Percentiles rank a stretch among this genome's conserved stretches.
These are phyloP conservation scores for Grantiella picta DNA, from an alignment of 2,113 vertebrate species.

Conservation along the genomic window DNA sequence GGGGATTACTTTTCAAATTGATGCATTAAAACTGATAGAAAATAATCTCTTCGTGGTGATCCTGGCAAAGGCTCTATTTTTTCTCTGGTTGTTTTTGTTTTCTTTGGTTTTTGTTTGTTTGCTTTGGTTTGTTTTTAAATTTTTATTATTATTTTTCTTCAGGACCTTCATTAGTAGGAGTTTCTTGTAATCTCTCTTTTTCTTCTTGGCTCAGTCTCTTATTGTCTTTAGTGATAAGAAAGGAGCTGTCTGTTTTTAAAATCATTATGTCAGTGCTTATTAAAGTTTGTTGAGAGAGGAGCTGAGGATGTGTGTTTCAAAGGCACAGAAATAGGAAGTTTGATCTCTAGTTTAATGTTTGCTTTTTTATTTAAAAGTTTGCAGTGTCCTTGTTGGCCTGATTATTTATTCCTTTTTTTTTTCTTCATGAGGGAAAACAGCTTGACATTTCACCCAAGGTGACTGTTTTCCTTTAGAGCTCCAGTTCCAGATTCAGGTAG, in stretches of 20 bases:
- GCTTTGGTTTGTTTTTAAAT: neutral
- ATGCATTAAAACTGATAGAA: neutral
- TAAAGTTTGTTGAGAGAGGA: neutral
- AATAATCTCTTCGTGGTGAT: neutral
- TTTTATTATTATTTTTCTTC: neutral
- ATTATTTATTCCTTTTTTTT: neutral
- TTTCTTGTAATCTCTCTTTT: neutral
- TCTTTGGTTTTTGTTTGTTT: neutral
- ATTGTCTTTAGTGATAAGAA: neutral
- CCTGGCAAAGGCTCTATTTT: neutral
- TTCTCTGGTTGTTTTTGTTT: no score
- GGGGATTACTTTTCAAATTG: neutral
- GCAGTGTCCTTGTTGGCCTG: neutral
- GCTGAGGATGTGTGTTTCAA: neutral
- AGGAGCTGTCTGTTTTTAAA: neutral
- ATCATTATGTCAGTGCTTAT: neutral
- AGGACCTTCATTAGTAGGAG: neutral
- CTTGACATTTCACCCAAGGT: neutral
- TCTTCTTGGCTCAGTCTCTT: neutral
- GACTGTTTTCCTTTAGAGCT: neutral
- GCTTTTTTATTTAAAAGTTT: neutral
- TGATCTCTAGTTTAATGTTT: neutral
- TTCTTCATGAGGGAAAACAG: neutral
- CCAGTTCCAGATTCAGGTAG: neutral
- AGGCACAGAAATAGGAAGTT: neutral